Evolutionary conservation across 2,113 vertebrate genomes (phyloP).

Genomic region (Tyrannus savana): DNA sequence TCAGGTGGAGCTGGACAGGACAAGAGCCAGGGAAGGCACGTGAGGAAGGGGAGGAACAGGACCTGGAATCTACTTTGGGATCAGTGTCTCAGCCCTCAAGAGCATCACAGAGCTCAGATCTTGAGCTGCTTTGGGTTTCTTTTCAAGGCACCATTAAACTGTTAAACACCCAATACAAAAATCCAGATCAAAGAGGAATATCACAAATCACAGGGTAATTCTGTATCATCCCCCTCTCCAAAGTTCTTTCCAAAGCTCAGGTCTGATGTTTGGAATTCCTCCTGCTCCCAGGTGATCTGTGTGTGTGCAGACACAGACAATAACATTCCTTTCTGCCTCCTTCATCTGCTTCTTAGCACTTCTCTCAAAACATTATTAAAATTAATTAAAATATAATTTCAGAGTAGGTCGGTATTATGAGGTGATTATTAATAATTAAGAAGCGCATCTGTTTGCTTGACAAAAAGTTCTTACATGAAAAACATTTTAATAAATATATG

Average conservation of each 20-base stretch:
- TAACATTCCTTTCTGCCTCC: background rate
- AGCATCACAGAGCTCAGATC: background rate
- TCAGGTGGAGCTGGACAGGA: background rate
- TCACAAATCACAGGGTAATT: background rate
- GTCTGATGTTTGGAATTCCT: background rate
- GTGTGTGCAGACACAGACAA: background rate
- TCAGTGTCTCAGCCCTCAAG: background rate
- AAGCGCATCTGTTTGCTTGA: background rate
- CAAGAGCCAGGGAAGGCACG: background rate
- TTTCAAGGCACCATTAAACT: background rate
- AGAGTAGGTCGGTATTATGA: background rate
- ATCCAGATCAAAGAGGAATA: background rate
- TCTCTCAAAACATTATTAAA: conserved; percentile 27
- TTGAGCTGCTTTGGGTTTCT: accelerated
- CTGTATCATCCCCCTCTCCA: background rate
- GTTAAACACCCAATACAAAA: background rate
- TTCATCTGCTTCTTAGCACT: background rate
- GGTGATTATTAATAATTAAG: background rate
- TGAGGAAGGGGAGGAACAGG: background rate
- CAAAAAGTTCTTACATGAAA: background rate
- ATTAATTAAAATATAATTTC: conserved; percentile 37
- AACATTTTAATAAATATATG: background rate
- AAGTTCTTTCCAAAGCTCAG: background rate
- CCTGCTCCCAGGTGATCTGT: background rate
- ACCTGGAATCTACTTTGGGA: background rate